Evolutionary conservation across 2,888 invertebrate species (phyloP).

Genomic region (Elegia similella): DNA sequence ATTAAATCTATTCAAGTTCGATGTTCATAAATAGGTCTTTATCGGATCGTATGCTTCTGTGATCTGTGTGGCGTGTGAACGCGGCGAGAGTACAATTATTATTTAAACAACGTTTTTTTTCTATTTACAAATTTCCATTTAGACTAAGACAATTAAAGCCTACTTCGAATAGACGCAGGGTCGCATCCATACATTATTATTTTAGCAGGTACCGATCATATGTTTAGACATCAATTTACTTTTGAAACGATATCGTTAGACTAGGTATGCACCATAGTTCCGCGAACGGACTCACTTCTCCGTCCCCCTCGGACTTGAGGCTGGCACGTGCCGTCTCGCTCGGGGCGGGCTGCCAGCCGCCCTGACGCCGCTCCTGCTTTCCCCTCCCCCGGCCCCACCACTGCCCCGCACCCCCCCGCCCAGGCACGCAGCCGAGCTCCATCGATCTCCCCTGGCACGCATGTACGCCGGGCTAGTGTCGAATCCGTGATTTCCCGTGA

Average conservation of each 20-base stretch:
- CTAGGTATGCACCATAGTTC: constrained; percentile 75
- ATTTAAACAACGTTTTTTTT: constrained; percentile 62
- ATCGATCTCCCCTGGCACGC: constrained; percentile 58
- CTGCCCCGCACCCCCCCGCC: constrained; percentile 33
- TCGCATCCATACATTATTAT: constrained; percentile 78
- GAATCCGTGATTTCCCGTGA: constrained; percentile 40
- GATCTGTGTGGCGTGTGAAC: constrained; percentile 51
- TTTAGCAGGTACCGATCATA: constrained; percentile 78
- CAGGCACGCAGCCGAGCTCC: constrained; percentile 41
- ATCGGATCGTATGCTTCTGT: constrained; percentile 51
- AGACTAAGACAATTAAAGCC: constrained; percentile 80
- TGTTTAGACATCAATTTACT: constrained; percentile 64
- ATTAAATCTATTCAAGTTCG: constrained; percentile 79
- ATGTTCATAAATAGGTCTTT: constrained; percentile 75
- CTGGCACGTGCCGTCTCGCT: constrained; percentile 29
- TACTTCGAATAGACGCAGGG: constrained; percentile 79
- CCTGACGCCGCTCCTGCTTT: constrained; percentile 30
- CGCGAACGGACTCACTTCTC: constrained; percentile 53
- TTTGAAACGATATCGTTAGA: constrained; percentile 62
- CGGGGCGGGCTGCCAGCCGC: constrained; percentile 28
- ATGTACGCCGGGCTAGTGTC: constrained; percentile 34
- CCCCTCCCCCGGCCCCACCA: constrained; percentile 28
- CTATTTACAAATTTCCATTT: constrained; percentile 79
- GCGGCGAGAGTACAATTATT: constrained; percentile 51
- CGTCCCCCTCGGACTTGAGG: constrained; percentile 29